These are phyloP conservation scores for Pontoporia blainvillei DNA, from an alignment of 2,113 vertebrate species.

Conservation along the genomic window DNA sequence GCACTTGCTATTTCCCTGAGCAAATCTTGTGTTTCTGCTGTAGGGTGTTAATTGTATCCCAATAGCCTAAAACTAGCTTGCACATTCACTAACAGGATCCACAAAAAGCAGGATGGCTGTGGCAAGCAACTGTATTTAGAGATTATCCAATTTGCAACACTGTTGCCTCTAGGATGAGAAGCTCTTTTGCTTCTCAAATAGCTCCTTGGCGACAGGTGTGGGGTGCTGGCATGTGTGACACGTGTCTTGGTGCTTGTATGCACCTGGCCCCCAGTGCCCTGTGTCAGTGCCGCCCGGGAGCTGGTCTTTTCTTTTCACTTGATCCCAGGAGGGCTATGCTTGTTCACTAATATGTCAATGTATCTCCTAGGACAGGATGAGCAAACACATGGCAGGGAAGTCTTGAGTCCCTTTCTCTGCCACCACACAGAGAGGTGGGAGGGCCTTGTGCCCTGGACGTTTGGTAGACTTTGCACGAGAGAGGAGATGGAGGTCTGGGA, in stretches of 20 bases:
- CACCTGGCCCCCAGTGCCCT: too few relatives aligned
- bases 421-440: background rate
- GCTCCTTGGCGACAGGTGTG: accelerated
- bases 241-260: background rate
- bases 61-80: background rate
- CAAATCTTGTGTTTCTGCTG: background rate
- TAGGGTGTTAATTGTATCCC: background rate
- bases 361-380: background rate
- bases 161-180: background rate
- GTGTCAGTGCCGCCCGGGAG: accelerated
- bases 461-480: background rate
- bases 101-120: background rate
- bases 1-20: background rate
- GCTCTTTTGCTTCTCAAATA: background rate
- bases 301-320: accelerated
- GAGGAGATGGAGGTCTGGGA: background rate
- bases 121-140: background rate
- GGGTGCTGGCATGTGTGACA: background rate
- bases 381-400: background rate
- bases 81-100: too few relatives aligned
- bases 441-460: accelerated
- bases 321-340: background rate
- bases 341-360: accelerated
- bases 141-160: too few relatives aligned
- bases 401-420: background rate